phyloP scores from a whole-genome alignment of 2,113 vertebrate species.

The Entomyzon cyanotis region DNA sequence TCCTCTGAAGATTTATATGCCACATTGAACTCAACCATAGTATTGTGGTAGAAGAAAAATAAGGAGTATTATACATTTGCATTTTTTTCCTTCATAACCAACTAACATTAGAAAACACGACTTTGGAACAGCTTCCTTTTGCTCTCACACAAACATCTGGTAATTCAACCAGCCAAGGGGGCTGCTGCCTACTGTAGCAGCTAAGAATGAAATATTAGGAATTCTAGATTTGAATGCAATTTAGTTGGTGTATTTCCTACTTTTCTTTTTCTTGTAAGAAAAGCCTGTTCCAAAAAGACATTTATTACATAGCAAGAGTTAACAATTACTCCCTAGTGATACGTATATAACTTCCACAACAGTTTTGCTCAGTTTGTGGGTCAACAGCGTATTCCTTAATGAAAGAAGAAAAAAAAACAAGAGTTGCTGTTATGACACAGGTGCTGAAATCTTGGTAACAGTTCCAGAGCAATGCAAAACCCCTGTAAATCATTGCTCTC shows the following conservation, averaged over 20 bases:
- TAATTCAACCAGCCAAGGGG: background rate
- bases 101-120: background rate
- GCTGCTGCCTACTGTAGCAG: background rate
- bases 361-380: background rate
- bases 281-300: background rate
- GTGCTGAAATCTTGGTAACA: slow-evolving; percentile 24
- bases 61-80: too few relatives aligned
- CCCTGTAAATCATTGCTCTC: background rate
- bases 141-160: background rate
- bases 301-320: slow-evolving; percentile 1
- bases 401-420: background rate
- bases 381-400: background rate
- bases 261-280: background rate
- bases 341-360: background rate
- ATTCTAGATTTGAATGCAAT: background rate
- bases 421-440: background rate
- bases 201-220: background rate
- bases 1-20: background rate
- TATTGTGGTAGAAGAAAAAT: background rate
- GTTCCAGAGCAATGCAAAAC: background rate
- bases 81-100: background rate
- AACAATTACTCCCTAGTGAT: slow-evolving; percentile 33
- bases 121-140: background rate
- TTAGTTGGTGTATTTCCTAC: background rate
- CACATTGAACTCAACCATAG: background rate